phyloP scores from a whole-genome alignment of 2,113 vertebrate species.

The Gallinago paraguaiae region DNA sequence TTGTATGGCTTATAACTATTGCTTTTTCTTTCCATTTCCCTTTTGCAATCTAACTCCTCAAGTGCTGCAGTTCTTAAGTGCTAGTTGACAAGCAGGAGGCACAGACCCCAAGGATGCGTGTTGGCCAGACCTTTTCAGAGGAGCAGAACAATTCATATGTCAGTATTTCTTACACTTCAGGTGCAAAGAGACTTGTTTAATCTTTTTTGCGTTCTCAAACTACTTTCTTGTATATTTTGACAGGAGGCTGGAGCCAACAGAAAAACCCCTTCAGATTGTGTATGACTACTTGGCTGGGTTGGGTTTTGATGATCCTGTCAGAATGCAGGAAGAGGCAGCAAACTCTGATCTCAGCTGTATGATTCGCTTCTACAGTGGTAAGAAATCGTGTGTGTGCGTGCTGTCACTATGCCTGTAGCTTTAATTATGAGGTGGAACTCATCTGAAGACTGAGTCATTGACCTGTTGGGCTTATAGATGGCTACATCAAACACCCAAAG shows the following conservation, averaged over 20 bases:
- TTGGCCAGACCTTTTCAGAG: not conserved
- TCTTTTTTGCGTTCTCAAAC: constrained; percentile 23
- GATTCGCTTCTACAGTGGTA: constrained; percentile 95
- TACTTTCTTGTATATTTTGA: constrained; percentile 46
- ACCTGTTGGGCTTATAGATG: not conserved
- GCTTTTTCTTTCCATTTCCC: not conserved
- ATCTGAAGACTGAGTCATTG: not conserved
- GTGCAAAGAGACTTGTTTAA: not conserved
- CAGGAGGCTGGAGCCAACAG: constrained; percentile 88
- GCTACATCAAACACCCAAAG: not conserved
- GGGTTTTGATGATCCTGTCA: constrained; percentile 87
- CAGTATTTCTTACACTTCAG: not conserved
- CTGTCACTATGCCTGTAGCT: not conserved
- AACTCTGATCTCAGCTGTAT: constrained; percentile 95
- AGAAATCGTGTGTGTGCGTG: constrained; percentile 44
- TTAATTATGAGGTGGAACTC: not conserved
- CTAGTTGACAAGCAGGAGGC: not conserved
- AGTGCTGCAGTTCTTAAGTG: not conserved
- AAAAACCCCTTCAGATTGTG: constrained; percentile 91
- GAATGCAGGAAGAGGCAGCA: constrained; percentile 91
- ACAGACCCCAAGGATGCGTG: not conserved
- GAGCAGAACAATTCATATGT: not conserved
- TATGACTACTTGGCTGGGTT: constrained; percentile 89
- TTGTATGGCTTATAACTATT: not conserved
- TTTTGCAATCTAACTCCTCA: not conserved